Evolutionary conservation across 1,140 invertebrate species (phyloP).

Genomic region (Eulimnadia texana): DNA sequence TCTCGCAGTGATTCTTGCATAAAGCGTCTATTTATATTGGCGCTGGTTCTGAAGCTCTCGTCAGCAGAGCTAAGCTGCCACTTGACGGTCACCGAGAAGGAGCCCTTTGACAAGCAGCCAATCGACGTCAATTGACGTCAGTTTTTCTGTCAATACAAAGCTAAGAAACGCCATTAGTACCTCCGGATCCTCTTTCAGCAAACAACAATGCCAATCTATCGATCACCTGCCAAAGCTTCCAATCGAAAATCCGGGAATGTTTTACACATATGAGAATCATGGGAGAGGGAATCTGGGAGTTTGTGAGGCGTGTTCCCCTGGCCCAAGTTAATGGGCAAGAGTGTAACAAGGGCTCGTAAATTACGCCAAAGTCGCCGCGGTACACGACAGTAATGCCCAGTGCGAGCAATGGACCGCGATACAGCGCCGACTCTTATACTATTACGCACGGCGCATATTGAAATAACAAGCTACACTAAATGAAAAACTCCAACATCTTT

Average conservation of each 20-base stretch:
- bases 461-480: neutral
- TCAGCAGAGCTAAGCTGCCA: neutral
- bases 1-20: neutral
- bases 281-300: neutral
- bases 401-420: neutral
- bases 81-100: neutral
- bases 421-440: neutral
- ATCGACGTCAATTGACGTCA: neutral
- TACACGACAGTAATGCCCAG: neutral
- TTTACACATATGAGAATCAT: neutral
- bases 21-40: neutral
- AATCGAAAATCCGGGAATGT: too few species aligned
- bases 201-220: neutral
- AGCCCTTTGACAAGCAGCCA: neutral
- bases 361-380: neutral
- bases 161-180: neutral
- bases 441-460: neutral
- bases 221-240: neutral
- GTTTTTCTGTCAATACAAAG: neutral
- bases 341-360: neutral
- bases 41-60: neutral
- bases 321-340: neutral
- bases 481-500: too few species aligned
- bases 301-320: neutral
- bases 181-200: neutral